Conservation (phyloP, 2,888 invertebrate species). For the Megalurothrips usitatus region DNA sequence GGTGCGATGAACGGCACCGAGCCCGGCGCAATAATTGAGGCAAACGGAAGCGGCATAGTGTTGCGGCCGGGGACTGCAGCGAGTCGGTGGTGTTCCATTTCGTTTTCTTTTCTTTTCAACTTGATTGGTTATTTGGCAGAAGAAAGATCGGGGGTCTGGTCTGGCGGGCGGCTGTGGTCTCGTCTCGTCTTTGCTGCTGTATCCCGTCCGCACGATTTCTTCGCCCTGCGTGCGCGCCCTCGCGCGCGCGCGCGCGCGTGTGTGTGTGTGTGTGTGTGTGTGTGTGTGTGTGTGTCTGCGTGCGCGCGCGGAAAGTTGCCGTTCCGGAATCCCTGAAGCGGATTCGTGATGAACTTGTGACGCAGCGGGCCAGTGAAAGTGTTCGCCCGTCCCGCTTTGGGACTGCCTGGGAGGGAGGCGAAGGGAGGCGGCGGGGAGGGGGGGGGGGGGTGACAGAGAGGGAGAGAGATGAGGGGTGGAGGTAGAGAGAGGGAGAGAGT, state of each 20-base stretch:
- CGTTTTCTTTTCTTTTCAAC: no score
- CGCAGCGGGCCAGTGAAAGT: conserved; percentile 16
- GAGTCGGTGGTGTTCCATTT: no score
- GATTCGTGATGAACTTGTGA: conserved; percentile 14
- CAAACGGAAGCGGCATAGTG: no score
- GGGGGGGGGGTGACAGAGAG: conserved; percentile 29
- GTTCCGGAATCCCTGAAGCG: conserved; percentile 13
- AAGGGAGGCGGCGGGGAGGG: not conserved
- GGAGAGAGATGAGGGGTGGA: not conserved
- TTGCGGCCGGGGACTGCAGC: no score
- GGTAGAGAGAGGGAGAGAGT: conserved; percentile 27
- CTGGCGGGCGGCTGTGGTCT: no score
- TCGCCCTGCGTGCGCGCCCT: not conserved
- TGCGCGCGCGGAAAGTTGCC: conserved; percentile 8
- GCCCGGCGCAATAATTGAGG: no score
- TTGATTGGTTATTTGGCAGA: no score
- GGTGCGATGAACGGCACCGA: no score
- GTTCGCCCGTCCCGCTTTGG: conserved; percentile 27
- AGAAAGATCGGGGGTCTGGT: no score
- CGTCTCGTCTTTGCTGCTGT: no score
- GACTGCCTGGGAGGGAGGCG: conserved; percentile 7
- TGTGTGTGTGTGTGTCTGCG: not conserved
- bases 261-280: not conserved
- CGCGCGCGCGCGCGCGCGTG: not conserved
- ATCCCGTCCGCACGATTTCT: no score